phyloP scores from a whole-genome alignment of 2,888 invertebrate species.

The Abscondita cerata region DNA sequence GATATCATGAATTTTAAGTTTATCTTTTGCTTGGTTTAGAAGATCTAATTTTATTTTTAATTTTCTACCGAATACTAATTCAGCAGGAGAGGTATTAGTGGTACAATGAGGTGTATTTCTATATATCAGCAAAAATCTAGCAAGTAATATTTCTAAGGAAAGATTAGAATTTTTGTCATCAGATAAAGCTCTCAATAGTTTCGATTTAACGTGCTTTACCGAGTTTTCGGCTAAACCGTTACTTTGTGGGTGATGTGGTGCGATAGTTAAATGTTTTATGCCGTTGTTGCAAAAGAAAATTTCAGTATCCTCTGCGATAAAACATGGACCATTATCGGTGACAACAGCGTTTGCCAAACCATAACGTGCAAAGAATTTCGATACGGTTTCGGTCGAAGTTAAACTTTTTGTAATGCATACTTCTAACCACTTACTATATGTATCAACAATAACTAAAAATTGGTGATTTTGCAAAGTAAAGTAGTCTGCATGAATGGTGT shows the following conservation, averaged over 20 bases:
- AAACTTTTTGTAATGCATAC: no score
- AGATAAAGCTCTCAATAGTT: background rate
- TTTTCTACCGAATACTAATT: background rate
- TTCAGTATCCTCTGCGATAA: background rate
- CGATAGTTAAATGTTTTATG: background rate
- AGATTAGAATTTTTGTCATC: background rate
- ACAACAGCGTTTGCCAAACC: background rate
- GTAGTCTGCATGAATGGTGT: no score
- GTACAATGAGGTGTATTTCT: background rate
- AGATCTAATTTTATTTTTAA: background rate
- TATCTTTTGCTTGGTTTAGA: background rate
- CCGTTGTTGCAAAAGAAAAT: background rate
- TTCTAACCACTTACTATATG: no score
- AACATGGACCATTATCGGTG: background rate
- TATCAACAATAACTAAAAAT: no score
- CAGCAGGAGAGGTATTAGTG: background rate
- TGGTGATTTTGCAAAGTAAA: no score
- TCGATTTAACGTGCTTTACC: background rate
- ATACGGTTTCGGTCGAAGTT: background rate
- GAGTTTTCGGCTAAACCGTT: background rate
- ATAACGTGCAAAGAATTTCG: background rate
- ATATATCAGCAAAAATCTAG: background rate
- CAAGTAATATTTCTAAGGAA: background rate
- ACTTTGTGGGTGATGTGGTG: background rate
- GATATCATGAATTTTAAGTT: background rate